These are phyloP conservation scores for Varecia variegata DNA, from an alignment of 2,797 vertebrate species.

Conservation along the genomic window DNA sequence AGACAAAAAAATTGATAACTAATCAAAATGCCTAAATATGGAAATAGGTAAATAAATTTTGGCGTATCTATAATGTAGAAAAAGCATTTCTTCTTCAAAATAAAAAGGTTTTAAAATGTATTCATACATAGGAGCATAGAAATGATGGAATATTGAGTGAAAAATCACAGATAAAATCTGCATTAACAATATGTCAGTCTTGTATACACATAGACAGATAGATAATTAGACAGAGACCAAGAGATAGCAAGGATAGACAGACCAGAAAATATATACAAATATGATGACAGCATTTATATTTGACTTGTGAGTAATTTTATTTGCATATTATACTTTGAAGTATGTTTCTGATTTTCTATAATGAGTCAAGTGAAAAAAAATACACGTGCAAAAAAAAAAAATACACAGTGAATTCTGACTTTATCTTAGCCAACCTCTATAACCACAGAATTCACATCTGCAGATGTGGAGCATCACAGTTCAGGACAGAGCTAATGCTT, in stretches of 20 bases:
- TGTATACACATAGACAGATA: background rate
- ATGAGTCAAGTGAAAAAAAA: background rate
- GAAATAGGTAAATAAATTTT: background rate
- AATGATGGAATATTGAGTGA: background rate
- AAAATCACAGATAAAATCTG: slow-evolving; percentile 21
- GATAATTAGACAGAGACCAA: background rate
- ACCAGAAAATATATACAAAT: background rate
- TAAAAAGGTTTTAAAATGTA: background rate
- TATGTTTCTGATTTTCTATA: background rate
- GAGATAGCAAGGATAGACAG: background rate
- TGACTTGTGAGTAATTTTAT: background rate
- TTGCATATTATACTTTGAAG: background rate
- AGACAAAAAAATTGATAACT: background rate
- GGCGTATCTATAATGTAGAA: background rate
- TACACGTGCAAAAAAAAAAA: background rate
- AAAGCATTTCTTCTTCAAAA: slow-evolving; percentile 27
- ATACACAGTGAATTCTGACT: background rate
- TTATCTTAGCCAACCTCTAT: background rate
- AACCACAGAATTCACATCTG: background rate
- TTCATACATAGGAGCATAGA: background rate
- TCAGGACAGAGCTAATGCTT: background rate
- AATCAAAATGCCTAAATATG: background rate
- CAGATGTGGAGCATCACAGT: background rate
- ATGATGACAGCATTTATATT: background rate
- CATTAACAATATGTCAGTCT: background rate